Base-by-base conservation (phyloP, 1,140 invertebrate genomes). In the Orussus abietinus region DNA sequence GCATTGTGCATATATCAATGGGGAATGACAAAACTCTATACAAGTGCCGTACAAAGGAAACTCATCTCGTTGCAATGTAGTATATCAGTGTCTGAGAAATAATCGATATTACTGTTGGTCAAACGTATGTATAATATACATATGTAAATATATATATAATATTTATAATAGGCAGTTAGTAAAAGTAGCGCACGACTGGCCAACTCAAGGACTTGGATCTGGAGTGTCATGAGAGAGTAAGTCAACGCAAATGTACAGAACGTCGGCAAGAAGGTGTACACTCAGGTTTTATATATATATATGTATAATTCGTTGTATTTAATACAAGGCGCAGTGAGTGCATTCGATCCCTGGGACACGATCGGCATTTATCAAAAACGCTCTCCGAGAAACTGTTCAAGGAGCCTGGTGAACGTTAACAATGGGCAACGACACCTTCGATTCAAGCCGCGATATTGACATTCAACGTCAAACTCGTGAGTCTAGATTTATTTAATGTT, bases 11-110 rank as follows among this genome's bases (percentile, higher is more conserved):
- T 68, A 36, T 36, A 62, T 73, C 64, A 72, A 75, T 69, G 65
- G 64, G n/a, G 69, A 73, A 72, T 75, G 62, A 64, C 69, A 75
- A 77, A 77, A 76, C 72, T 75, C 75, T 79, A 80, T 79, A 78
- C 74, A 77, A 77, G 78, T 80, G 79, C 79, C 79, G 79, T 80
- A 80, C 72, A 81, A 80, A 81, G 67, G 66, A 74, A 80, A 80
- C 77, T 79, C 59, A 75, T 72, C 74, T 70, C 61, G 66, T 73
- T 71, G 67, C 62, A 73, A 49, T n/a, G n/a, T n/a, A n/a, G 25
- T 46, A 53, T 72, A 69, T 70, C 64, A 65, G 62, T 71, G 65
- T 69, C 58, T 69, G 59, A 56, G 57, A 69, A 70, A 72, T 67
- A 70, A 69, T 66, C 59, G 57, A n/a, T n/a, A n/a, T n/a, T n/a